Base-by-base conservation (phyloP, 2,888 invertebrate species). In the Opisthograptis luteolata region DNA sequence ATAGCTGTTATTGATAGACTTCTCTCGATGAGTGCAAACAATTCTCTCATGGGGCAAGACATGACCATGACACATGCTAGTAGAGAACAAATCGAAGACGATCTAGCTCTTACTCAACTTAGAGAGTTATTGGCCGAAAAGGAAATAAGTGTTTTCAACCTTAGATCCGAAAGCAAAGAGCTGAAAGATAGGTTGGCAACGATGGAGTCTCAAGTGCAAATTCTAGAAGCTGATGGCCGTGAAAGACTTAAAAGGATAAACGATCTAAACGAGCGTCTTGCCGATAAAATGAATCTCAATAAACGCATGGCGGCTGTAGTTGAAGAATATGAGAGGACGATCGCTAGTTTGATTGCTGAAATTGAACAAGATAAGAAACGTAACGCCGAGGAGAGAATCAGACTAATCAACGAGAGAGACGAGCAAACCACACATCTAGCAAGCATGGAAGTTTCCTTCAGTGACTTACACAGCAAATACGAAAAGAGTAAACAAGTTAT, bases 291-390 rank as follows among this genome's bases (percentile, higher is more conserved):
- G 14, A 89, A 78, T 79, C 73, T 81, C 46, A 90, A 93, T 73
- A 84, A 81, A 66, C 91, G 91, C 66, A 84, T 93, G 85, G 94
- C 94, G 66, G 90, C 92, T 62, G 94, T 95, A 34, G 93, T 96
- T 67, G 93, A 94, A 70, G 95, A 95, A 69, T 96, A 95, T 84
- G 95, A 96, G 76, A 94, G 94, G 74, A 95, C 95, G 51, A 95
- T 96, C 70, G 93, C 95, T 10, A 93, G 94, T 76, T 89, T 95
- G 70, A 93, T 95, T 68, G 92, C 93, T 31, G 94, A 95, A 72
- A 94, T 93, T 62, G 95, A 95, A 68, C 93, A 93, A 63, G 93
- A 94, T 51, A 93, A 92, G 66, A 93, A 93, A 70, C 81, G 91
- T 58, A 84, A 88, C 59, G 92, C 92, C 13, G 91, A 91, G 46